Evolutionary conservation across 2,888 invertebrate genomes (phyloP).

Genomic region (Drosophila falleni): DNA sequence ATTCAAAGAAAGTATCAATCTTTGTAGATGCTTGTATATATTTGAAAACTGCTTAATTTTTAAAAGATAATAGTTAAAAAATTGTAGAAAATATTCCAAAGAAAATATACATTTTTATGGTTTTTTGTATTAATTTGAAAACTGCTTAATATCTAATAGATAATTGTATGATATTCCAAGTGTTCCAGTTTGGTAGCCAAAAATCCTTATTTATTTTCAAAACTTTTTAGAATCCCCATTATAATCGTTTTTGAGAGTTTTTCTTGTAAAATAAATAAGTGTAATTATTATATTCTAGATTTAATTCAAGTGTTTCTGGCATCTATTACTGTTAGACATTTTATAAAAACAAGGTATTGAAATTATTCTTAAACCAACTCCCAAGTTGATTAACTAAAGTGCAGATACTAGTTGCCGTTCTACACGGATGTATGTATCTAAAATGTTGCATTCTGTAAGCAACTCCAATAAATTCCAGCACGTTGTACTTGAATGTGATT

Average conservation of each 20-base stretch:
- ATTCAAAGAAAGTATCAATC: neutral
- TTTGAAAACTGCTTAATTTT: neutral
- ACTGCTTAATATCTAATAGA: neutral
- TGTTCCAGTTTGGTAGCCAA: neutral
- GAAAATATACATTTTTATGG: neutral
- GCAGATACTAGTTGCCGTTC: slow-evolving; percentile 7
- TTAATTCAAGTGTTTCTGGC: neutral
- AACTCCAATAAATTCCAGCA: slow-evolving; percentile 49
- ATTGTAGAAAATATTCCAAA: neutral
- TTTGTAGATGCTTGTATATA: neutral
- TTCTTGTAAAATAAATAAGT: neutral
- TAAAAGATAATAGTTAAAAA: neutral
- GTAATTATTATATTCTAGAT: neutral
- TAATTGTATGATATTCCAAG: neutral
- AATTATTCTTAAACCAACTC: neutral
- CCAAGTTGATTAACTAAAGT: slow-evolving; percentile 18
- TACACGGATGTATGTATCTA: slow-evolving; percentile 1
- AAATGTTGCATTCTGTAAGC: neutral
- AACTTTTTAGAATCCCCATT: neutral
- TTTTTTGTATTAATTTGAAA: neutral
- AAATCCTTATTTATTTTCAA: neutral
- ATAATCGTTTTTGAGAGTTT: neutral
- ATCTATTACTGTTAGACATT: neutral
- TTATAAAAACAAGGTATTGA: neutral
- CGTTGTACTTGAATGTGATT: slow-evolving; percentile 28